These are phyloP conservation scores for Erpetoichthys calabaricus DNA, from an alignment of 2,797 vertebrate species.

Conservation along the genomic window DNA sequence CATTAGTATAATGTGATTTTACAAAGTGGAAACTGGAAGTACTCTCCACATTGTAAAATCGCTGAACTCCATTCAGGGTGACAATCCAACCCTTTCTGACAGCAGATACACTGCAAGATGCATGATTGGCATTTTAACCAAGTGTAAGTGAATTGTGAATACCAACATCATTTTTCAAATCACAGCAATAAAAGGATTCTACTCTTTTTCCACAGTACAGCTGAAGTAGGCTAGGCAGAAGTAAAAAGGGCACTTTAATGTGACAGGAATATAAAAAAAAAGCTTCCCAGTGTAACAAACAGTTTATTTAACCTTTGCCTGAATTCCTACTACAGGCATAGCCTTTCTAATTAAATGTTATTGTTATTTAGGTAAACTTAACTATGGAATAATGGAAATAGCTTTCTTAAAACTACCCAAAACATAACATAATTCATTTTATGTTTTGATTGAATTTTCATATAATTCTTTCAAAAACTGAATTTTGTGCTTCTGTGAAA, in stretches of 20 bases:
- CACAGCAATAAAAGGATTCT: slow-evolving; percentile 40
- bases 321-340: not conserved
- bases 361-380: not conserved
- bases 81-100: slow-evolving; percentile 40
- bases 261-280: slow-evolving; percentile 20
- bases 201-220: slow-evolving; percentile 39
- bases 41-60: slow-evolving; percentile 31
- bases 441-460: too few species aligned
- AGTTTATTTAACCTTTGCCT: slow-evolving; percentile 6
- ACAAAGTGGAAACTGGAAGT: slow-evolving; percentile 46
- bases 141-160: slow-evolving; percentile 59
- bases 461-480: too few species aligned
- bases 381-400: too few species aligned
- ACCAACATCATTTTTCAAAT: slow-evolving; percentile 56
- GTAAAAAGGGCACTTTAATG: slow-evolving; percentile 30
- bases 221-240: slow-evolving; percentile 34
- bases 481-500: too few species aligned
- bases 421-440: too few species aligned
- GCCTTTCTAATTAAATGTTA: not conserved
- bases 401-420: too few species aligned
- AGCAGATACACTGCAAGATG: slow-evolving; percentile 35
- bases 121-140: slow-evolving; percentile 58
- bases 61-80: slow-evolving; percentile 39
- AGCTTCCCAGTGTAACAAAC: slow-evolving; percentile 18
- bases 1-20: slow-evolving; percentile 71